These are phyloP conservation scores for Apus apus DNA, from an alignment of 2,113 vertebrate genomes.

Conservation along the genomic window DNA sequence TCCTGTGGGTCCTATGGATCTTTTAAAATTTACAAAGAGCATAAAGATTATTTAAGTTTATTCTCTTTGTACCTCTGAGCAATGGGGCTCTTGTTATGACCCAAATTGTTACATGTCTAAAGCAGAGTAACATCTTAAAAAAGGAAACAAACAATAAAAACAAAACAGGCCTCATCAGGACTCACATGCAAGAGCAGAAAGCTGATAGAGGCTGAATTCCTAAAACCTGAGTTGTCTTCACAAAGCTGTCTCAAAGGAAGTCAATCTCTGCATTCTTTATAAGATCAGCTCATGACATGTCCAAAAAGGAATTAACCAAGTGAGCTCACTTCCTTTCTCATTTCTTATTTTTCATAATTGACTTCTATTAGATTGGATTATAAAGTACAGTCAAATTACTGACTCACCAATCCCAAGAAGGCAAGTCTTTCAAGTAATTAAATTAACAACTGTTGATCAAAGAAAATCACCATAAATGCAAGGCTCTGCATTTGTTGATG, in stretches of 20 bases:
- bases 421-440: constrained; percentile 55
- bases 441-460: constrained; percentile 53
- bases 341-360: constrained; percentile 59
- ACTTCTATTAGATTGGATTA: constrained; percentile 58
- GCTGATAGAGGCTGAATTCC: not conserved
- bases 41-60: not conserved
- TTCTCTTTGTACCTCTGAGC: not conserved
- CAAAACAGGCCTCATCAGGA: not conserved
- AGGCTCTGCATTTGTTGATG: not conserved
- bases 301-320: constrained; percentile 33
- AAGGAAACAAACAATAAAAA: not conserved
- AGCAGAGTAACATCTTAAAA: not conserved
- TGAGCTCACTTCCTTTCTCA: constrained; percentile 56
- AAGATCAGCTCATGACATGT: constrained; percentile 51
- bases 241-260: not conserved
- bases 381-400: constrained; percentile 42
- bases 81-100: not conserved
- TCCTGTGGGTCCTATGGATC: not conserved
- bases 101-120: not conserved
- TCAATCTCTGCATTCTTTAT: constrained; percentile 8
- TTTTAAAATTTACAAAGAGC: not conserved
- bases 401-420: constrained; percentile 51
- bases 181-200: not conserved
- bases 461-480: constrained; percentile 30
- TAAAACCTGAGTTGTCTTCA: not conserved